Conservation (phyloP, 2,113 vertebrate species). For the Prionailurus bengalensis region DNA sequence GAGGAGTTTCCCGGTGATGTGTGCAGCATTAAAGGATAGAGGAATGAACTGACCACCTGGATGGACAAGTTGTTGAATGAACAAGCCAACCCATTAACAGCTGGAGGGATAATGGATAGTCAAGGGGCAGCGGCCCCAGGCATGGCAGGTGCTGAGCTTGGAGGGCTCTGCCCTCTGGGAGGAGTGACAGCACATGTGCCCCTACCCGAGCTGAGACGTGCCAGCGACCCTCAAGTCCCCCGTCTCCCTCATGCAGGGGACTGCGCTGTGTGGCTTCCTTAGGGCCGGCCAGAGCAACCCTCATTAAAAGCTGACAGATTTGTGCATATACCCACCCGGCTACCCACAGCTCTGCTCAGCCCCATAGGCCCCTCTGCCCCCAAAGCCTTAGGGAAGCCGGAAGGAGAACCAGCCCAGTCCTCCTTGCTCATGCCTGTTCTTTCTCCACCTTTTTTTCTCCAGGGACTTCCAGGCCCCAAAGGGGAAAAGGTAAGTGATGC, state of each 20-base stretch:
- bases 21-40: not conserved
- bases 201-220: not conserved
- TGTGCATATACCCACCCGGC: not conserved
- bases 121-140: not conserved
- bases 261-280: not conserved
- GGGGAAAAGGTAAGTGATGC: conserved; percentile 95
- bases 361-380: not conserved
- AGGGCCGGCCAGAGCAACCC: not conserved
- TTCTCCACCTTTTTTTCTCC: conserved; percentile 75
- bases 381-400: not conserved
- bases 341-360: not conserved
- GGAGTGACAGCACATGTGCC: not conserved
- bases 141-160: not conserved
- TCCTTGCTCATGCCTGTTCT: conserved; percentile 11
- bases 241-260: not conserved
- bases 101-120: not conserved
- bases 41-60: not conserved
- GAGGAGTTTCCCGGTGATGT: not conserved
- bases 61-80: not conserved
- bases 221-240: not conserved
- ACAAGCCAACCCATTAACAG: not conserved
- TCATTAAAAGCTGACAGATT: not conserved
- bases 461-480: conserved; percentile 95
- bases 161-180: not conserved
- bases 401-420: rapidly evolving